phyloP scores from a whole-genome alignment of 2,888 invertebrate genomes.

The Abrostola triplasia region DNA sequence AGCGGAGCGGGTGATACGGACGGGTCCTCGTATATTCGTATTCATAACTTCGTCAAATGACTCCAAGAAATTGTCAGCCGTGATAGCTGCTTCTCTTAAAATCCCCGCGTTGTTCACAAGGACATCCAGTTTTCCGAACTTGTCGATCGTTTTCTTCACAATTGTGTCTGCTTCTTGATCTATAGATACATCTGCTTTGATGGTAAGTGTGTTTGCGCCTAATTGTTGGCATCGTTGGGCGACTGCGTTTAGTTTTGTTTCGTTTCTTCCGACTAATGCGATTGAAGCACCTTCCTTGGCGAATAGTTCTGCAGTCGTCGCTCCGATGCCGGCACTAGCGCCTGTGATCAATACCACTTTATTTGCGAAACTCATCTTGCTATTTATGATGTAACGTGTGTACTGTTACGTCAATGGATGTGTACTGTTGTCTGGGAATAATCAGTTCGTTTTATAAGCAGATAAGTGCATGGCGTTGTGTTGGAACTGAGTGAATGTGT shows the following conservation, averaged over 20 bases:
- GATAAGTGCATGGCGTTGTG: too few relatives aligned
- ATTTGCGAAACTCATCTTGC: slow-evolving; percentile 60
- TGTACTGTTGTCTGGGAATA: neutral
- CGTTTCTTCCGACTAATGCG: slow-evolving; percentile 64
- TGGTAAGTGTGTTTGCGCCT: slow-evolving; percentile 39
- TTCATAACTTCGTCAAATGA: slow-evolving; percentile 51
- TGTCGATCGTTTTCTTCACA: slow-evolving; percentile 33
- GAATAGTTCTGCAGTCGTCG: slow-evolving; percentile 61
- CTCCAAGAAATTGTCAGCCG: slow-evolving; percentile 33
- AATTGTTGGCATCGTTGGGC: slow-evolving; percentile 45
- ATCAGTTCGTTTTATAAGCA: neutral
- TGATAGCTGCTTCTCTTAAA: slow-evolving; percentile 19
- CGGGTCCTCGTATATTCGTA: slow-evolving; percentile 53
- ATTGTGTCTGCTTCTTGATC: slow-evolving; percentile 20
- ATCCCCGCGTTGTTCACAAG: slow-evolving; percentile 40
- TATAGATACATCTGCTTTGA: slow-evolving; percentile 35
- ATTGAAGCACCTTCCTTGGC: slow-evolving; percentile 66
- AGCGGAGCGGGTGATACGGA: slow-evolving; percentile 54
- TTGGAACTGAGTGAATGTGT: too few relatives aligned
- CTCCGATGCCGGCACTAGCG: slow-evolving; percentile 69
- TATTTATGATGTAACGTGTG: neutral
- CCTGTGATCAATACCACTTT: slow-evolving; percentile 71
- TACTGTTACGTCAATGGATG: neutral
- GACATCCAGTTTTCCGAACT: slow-evolving; percentile 39
- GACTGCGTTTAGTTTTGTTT: slow-evolving; percentile 57